Conservation (phyloP, 1,140 invertebrate genomes). For the Lordiphosa stackelbergi region DNA sequence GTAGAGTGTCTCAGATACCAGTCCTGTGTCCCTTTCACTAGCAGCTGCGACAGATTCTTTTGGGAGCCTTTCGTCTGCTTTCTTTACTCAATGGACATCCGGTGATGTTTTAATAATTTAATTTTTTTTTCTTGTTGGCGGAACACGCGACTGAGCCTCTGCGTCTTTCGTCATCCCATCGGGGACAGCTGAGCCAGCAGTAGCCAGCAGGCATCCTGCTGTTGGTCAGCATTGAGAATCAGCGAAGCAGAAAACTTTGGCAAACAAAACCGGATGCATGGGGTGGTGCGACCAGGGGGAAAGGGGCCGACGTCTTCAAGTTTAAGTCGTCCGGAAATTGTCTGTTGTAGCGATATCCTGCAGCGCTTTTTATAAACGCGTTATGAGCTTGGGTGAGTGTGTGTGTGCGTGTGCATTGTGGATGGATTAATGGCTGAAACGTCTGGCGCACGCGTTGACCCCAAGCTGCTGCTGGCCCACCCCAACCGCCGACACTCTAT, state of each 20-base stretch:
- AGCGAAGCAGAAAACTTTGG: conserved; percentile 65
- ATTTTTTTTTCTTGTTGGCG: conserved; percentile 47
- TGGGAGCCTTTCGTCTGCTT: conserved; percentile 29
- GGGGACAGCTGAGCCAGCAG: conserved; percentile 20
- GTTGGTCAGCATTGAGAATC: conserved; percentile 57
- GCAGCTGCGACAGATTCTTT: conserved; percentile 55
- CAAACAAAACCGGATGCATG: conserved; percentile 64
- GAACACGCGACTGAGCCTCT: conserved; percentile 20
- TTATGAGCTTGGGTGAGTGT: conserved; percentile 47
- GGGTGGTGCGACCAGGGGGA: conserved; percentile 6
- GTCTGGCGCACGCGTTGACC: conserved; percentile 58
- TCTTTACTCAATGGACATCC: conserved; percentile 65
- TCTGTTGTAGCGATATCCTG: conserved; percentile 76
- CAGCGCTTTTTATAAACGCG: conserved; percentile 72
- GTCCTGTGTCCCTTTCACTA: conserved; percentile 11
- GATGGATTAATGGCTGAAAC: conserved; percentile 66
- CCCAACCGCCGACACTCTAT: conserved; percentile 13
- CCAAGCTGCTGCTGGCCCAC: conserved; percentile 12
- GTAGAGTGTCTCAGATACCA: conserved; percentile 14
- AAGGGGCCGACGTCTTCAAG: conserved; percentile 46
- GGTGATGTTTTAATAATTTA: conserved; percentile 74
- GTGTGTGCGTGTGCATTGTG: conserved; percentile 34
- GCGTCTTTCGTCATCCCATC: conserved; percentile 19
- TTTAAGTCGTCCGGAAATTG: conserved; percentile 75
- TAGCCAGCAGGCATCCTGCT: conserved; percentile 21